Base-by-base conservation (phyloP, 1,140 invertebrate genomes). In the Meloidogyne floridensis region DNA sequence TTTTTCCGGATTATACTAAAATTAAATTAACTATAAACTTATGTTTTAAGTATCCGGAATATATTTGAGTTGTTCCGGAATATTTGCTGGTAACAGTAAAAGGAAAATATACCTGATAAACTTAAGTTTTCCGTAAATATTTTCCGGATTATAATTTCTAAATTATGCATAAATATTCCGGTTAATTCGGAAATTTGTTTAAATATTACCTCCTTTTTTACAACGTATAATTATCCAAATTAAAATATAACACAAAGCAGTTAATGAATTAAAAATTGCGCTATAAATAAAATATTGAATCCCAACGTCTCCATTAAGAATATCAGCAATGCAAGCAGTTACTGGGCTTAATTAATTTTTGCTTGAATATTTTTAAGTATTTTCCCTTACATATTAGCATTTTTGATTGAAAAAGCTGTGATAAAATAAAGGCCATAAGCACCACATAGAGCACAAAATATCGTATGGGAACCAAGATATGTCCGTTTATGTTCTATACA, bases 181-280 rank as follows among this genome's bases (percentile, higher is more conserved):
- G 32, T 32, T 32, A 32, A 32, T 32, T 1, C 32, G 2, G 1
- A 32, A 0, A 54, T 54, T 54, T 11, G 2, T 2, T 54, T 9
- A 10, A 13, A 54, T 54, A 54, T 13, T 75, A 77, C 75, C 75
- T 42, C 15, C 75, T 65, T 77, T 56, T 56, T 77, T 77, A 65
- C 77, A 79, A n/a, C 77, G 18, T 32, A 79, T 79, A 32, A 72
- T 65, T 53, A 47, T 20, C 20, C 54, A 79, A 42, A 79, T 71
- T 10, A 69, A 2, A 69, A 79, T 3, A n/a, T 79, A 79, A 71
- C 59, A 79, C 9, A 54, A 13, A 15, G 43, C n/a, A 0, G 65
- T 69, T 7, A 42, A 15, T 18, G 53, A 42, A 4, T 42, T 32
- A 13, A 79, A 51, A 71, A 79, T 79, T 18, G 65, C 10, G 13